phyloP scores from a whole-genome alignment of 2,888 invertebrate species.

The Agriotes lineatus region DNA sequence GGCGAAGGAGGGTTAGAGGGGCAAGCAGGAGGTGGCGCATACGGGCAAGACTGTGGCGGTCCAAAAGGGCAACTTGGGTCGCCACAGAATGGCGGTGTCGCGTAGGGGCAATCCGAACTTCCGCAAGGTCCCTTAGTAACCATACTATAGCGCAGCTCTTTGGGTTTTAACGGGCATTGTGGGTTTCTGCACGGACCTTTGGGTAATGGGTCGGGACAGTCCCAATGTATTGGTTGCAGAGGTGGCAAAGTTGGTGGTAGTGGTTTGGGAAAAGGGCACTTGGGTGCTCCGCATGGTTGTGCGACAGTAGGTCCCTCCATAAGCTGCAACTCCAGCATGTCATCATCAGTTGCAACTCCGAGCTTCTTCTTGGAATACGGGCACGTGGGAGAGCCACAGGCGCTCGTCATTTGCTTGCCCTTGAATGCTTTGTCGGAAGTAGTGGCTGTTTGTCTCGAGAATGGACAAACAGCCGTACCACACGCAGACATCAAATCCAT shows the following conservation, averaged over 20 bases:
- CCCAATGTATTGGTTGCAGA: slow-evolving; percentile 64
- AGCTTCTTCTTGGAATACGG: slow-evolving; percentile 60
- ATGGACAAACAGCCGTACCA: slow-evolving; percentile 50
- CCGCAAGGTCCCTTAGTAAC: slow-evolving; percentile 58
- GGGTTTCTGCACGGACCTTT: slow-evolving; percentile 61
- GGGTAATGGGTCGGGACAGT: slow-evolving; percentile 64
- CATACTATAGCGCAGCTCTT: slow-evolving; percentile 52
- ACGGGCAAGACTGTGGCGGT: slow-evolving; percentile 28
- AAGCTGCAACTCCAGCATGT: slow-evolving; percentile 46
- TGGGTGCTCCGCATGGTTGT: slow-evolving; percentile 55
- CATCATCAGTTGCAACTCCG: slow-evolving; percentile 56
- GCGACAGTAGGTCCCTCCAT: slow-evolving; percentile 42
- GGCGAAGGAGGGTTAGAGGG: background rate
- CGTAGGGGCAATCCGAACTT: slow-evolving; percentile 58
- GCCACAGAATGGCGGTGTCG: slow-evolving; percentile 53
- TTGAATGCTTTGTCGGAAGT: slow-evolving; percentile 23
- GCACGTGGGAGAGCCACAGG: slow-evolving; percentile 60
- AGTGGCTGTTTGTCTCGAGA: slow-evolving; percentile 8
- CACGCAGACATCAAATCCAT: slow-evolving; percentile 47
- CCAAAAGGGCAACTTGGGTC: slow-evolving; percentile 51
- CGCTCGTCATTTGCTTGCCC: slow-evolving; percentile 45
- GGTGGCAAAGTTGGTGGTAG: slow-evolving; percentile 54
- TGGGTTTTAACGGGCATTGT: slow-evolving; percentile 58
- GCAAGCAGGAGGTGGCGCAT: background rate
- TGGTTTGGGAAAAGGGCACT: slow-evolving; percentile 53